Evolutionary conservation across 2,888 invertebrate species (phyloP), one percentile per base, ranked within the genome.

Genomic region (Geophilus truncorum): DNA sequence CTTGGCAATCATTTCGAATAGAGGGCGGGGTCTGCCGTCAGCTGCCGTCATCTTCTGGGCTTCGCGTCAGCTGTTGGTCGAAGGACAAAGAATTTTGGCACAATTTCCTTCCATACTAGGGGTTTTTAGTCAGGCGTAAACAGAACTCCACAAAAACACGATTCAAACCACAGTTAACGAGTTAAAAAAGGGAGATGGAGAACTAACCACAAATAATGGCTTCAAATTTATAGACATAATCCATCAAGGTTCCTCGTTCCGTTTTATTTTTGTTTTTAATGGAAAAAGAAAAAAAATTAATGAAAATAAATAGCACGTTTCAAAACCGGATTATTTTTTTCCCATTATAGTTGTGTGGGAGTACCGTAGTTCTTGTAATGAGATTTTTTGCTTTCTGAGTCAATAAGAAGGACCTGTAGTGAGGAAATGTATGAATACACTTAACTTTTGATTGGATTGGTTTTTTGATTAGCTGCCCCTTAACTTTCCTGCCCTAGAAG

Each of bases 41-140:
- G 57, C 57, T 62, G 57, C 23, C 57, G 57, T 23, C 40, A 40
- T 40, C 40, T 40, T 40, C 15, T 40, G 40, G 40, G 40, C 40
- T 40, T 40, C 57, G 57, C 57, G 57, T 62, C 57, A 62, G 57
- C 57, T 62, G 57, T 21, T 62, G 57, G 57, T 62, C 57, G 57
- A 62, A 62, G 57, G 57, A 62, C 57, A 23, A 62, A 62, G 40
- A 62, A 23, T 62, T 62, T 62, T 62, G 57, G 57, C 57, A 62
- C 57, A 62, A 18, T 62, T 62, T 62, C 23, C 57, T 62, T 62
- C 21, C 21, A 23, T 23, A n/a, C 21, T 23, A 21, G n/a, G 10
- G 57, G 57, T 21, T 62, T 62, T 62, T 62, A 62, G 57, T 62
- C 57, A 62, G 57, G 57, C 57, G 57, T 62, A 62, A 62, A 62